phyloP scores from a whole-genome alignment of 2,797 vertebrate genomes.

The Dicrostonyx torquatus region DNA sequence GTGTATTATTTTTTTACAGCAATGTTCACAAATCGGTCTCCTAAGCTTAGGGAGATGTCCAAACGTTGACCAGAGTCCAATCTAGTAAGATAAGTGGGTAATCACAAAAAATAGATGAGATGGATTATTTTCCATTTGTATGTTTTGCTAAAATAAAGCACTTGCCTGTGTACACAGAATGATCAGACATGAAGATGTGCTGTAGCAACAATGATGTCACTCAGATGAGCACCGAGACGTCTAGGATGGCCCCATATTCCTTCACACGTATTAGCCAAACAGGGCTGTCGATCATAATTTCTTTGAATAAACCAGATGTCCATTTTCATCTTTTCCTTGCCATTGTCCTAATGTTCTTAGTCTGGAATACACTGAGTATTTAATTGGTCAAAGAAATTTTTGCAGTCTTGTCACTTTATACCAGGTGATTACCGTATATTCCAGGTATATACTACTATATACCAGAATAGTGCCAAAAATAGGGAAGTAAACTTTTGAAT shows the following conservation, averaged over 20 bases:
- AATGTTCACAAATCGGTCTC: conserved; percentile 5
- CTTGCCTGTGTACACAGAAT: neutral
- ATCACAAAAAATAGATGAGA: neutral
- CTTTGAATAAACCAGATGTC: conserved; percentile 56
- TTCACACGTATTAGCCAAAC: conserved; percentile 20
- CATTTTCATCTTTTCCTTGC: conserved; percentile 44
- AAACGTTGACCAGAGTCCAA: conserved; percentile 49
- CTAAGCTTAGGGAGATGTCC: conserved; percentile 49
- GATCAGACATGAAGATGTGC: neutral
- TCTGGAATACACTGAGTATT: conserved; percentile 37
- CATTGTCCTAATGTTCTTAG: conserved; percentile 34
- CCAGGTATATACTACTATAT: too few species aligned
- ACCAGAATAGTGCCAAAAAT: neutral
- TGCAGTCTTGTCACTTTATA: neutral
- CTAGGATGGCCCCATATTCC: neutral
- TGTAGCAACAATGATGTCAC: neutral
- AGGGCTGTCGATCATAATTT: neutral
- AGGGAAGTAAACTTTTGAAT: conserved; percentile 22
- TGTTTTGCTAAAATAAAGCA: neutral
- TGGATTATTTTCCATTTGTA: neutral
- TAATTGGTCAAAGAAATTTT: conserved; percentile 18
- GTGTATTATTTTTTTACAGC: neutral
- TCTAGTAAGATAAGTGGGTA: conserved; percentile 14
- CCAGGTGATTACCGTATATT: neutral
- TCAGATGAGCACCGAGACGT: conserved; percentile 31